A percentile compares a stretch with the other conserved stretches of the same genome.
phyloP scores from a whole-genome alignment of 2,113 vertebrate species.

The Saguinus midas region DNA sequence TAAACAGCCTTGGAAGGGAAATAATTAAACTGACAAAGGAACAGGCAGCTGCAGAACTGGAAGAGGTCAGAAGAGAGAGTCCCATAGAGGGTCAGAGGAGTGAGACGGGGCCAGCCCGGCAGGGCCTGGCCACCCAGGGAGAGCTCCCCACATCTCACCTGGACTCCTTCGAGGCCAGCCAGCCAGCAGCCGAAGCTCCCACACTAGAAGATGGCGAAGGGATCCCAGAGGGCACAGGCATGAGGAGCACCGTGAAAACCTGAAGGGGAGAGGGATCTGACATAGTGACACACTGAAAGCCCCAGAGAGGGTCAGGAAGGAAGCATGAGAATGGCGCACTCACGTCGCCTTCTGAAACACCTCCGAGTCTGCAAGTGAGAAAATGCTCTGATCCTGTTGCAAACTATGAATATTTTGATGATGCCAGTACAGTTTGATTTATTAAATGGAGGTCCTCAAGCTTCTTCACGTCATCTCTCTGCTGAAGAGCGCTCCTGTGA shows the following conservation, averaged over 20 bases:
- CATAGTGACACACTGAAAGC: fast-evolving
- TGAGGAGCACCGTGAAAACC: background rate
- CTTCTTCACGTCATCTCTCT: slow-evolving; percentile 52
- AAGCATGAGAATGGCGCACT: background rate
- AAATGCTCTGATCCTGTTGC: slow-evolving; percentile 43
- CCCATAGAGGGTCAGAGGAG: background rate
- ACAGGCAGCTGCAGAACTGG: slow-evolving; percentile 71
- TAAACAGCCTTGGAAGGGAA: slow-evolving; percentile 80
- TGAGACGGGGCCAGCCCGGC: slow-evolving; percentile 59
- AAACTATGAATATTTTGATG: slow-evolving; percentile 58
- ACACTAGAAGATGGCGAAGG: slow-evolving; percentile 13
- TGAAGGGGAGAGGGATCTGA: background rate
- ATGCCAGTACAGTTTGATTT: slow-evolving; percentile 67
- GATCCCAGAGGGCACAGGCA: slow-evolving; percentile 13
- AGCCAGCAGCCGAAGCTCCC: slow-evolving; percentile 16
- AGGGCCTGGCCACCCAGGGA: slow-evolving; percentile 55
- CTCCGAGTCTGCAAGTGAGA: slow-evolving; percentile 16
- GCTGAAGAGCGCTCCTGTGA: slow-evolving; percentile 25
- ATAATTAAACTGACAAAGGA: slow-evolving; percentile 80
- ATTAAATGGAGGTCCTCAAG: slow-evolving; percentile 64
- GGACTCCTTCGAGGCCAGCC: slow-evolving; percentile 62
- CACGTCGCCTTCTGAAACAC: background rate
- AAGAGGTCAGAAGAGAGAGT: slow-evolving; percentile 72
- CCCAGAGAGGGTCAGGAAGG: fast-evolving
- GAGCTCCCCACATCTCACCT: slow-evolving; percentile 67